Base-by-base conservation (phyloP, 1,140 invertebrate species). In the Acyrthosiphon pisum region DNA sequence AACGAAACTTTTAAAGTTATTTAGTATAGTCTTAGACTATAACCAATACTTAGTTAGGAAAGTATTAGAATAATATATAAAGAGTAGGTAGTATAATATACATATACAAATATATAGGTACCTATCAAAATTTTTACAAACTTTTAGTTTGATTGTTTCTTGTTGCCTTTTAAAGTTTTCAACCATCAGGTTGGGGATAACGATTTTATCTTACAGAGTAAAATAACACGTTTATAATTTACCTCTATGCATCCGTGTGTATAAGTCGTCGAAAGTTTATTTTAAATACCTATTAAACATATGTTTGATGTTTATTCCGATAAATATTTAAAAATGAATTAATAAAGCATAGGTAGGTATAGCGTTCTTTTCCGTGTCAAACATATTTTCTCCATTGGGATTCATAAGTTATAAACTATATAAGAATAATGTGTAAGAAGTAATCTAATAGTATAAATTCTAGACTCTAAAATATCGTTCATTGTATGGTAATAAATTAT, bases 81-180 rank as follows among this genome's bases (percentile, higher is more conserved):
- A 76, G 30, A 76, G 3, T 68, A 48, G 44, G 8, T 60, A 48
- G n/a, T 35, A 88, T n/a, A n/a, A 68, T 50, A 50, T 88, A 50
- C 14, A 88, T 50, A 6, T 8, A 23, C 35, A 35, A 50, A 26
- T 88, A 88, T 50, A 30, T 53, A 50, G 48, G 48, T 50, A 50
- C 48, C 48, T 50, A 22, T 86, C 14, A 4, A 4, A 20, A 46
- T 48, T 46, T 46, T 2, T 11, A 35, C 7, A 22, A 88, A 88
- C 86, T 88, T 88, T 88, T 22, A 50, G 86, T 88, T 88, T 35
- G 18, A 88, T 88, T 50, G 46, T 50, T 88, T 88, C 46, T n/a
- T 88, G 86, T 88, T 76, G 41, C 30, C n/a, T 88, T 88, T 35
- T 50, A 50, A 50, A 87, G 81, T 76, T n/a, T 76, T 76, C 14